These are phyloP conservation scores for Drosophila conformis DNA, from an alignment of 2,888 invertebrate species.

Conservation along the genomic window DNA sequence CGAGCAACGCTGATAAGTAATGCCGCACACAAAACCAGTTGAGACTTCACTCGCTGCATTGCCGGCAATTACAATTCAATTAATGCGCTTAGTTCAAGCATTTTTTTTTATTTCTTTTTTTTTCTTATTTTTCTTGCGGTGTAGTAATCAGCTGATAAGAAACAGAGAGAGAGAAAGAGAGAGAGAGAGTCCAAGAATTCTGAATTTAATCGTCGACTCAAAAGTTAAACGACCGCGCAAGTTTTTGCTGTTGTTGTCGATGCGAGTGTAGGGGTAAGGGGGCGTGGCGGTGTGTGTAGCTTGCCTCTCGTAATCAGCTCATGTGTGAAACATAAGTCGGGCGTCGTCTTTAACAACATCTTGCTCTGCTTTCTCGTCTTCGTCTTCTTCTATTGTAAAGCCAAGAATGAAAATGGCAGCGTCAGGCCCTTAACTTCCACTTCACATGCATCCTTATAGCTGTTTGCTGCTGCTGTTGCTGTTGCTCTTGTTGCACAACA, in stretches of 20 bases:
- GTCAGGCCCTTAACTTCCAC: slow-evolving; percentile 56
- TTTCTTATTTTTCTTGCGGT: slow-evolving; percentile 42
- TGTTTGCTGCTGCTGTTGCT: slow-evolving; percentile 24
- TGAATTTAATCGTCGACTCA: slow-evolving; percentile 71
- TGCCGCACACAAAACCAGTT: slow-evolving; percentile 65
- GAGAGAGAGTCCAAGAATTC: slow-evolving; percentile 70
- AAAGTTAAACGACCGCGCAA: slow-evolving; percentile 80
- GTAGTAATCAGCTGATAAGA: slow-evolving; percentile 67
- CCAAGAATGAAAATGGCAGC: slow-evolving; percentile 64
- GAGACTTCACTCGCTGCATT: slow-evolving; percentile 36
- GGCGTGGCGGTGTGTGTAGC: background rate
- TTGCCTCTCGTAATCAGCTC: slow-evolving; percentile 57
- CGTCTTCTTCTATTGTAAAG: slow-evolving; percentile 24
- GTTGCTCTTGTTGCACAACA: slow-evolving; percentile 37
- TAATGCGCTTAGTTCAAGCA: slow-evolving; percentile 75
- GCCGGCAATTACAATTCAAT: slow-evolving; percentile 78
- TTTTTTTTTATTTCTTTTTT: background rate
- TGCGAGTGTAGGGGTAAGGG: background rate
- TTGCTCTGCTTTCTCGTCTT: slow-evolving; percentile 11
- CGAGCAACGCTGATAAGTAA: slow-evolving; percentile 19
- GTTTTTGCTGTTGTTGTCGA: slow-evolving; percentile 35
- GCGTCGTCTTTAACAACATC: slow-evolving; percentile 5
- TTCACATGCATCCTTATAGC: slow-evolving; percentile 69
- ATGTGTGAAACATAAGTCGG: slow-evolving; percentile 54
- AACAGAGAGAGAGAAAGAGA: background rate